Conservation (phyloP, 2,113 vertebrate genomes). For the Clarias magur region DNA sequence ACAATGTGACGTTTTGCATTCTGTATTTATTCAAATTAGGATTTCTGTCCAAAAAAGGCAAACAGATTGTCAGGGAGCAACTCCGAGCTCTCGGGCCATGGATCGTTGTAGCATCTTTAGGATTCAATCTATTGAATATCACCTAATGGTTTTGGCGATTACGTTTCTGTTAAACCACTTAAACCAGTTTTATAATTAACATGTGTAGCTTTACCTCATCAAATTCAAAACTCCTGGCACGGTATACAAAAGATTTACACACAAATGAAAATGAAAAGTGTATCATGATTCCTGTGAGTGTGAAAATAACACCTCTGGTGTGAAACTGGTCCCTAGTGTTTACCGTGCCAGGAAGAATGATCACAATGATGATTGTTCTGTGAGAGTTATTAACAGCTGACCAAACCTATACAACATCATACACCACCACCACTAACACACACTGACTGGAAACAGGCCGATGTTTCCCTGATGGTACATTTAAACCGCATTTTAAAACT, state of each 20-base stretch:
- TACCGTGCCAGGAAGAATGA: background rate
- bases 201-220: background rate
- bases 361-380: slow-evolving; percentile 12
- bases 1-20: background rate
- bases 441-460: background rate
- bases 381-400: slow-evolving; percentile 6
- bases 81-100: background rate
- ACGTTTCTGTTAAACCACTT: background rate
- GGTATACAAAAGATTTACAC: background rate
- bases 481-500: background rate
- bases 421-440: background rate
- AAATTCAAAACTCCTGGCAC: background rate
- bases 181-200: background rate
- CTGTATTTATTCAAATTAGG: background rate
- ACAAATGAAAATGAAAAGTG: background rate
- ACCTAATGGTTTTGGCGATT: background rate
- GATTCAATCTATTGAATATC: background rate
- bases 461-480: background rate
- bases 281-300: background rate
- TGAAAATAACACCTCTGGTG: slow-evolving; percentile 24
- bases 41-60: background rate
- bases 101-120: background rate
- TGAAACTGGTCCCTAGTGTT: background rate
- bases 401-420: background rate
- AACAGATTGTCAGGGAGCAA: background rate